Base-by-base conservation (phyloP, 1,140 invertebrate genomes). In the Drosophila virilis region DNA sequence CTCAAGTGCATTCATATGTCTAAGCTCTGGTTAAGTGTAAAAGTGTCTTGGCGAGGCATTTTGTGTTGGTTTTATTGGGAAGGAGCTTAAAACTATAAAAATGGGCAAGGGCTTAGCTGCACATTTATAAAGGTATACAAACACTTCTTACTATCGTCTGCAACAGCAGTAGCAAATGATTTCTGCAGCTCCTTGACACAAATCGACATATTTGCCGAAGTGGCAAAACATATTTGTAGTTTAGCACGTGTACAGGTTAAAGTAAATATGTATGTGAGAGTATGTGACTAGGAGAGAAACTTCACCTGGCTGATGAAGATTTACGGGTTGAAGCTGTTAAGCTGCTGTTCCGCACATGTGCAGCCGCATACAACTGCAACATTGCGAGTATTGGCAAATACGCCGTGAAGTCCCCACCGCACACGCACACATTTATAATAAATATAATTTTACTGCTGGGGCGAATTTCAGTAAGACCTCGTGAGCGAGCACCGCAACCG, bases 141-240 rank as follows among this genome's bases (percentile, higher is more conserved):
- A 28, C 4, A 28, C 22, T 28, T 28, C 4, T 28, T 28, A 0
- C 22, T 28, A 5, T 28, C 22, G 22, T 28, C 22, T 28, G 22
- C 22, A 28, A 28, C 22, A 28, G 22, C 22, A 38, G 38, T 4
- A 40, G 38, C 38, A 43, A 32, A 38, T 43, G 22, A 54, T 35
- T 8, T 9, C 52, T 38, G 13, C 7, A 15, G n/a, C 40, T 42
- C 7, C 6, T 42, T 42, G 40, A 42, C 40, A 42, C 40, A 13
- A 42, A 42, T 42, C 13, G n/a, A 7, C 40, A 45, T n/a, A 59
- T n/a, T 46, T 38, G 33, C 43, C 35, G 8, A 46, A 22, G 28
- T 59, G 50, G 50, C 45, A 48, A 60, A 46, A 32, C 42, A 10
- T 17, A 17, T 46, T 46, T 46, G 42, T 32, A 57, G 54, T 17